These are phyloP conservation scores for Nixonia krombeini DNA, from an alignment of 1,140 invertebrate genomes.

Conservation along the genomic window DNA sequence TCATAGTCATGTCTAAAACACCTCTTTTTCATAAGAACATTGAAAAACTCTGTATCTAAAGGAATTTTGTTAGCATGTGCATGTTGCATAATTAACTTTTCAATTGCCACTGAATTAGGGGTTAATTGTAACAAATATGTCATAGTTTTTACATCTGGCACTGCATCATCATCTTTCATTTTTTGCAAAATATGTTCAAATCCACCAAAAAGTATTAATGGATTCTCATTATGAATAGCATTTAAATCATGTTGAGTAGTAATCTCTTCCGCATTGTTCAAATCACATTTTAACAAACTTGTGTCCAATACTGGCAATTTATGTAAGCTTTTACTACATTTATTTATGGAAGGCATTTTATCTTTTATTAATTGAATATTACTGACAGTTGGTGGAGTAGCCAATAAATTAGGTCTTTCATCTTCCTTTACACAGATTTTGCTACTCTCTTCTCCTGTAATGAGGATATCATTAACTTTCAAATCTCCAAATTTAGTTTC, in stretches of 20 bases:
- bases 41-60: conserved; percentile 87
- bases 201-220: conserved; percentile 87
- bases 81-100: conserved; percentile 76
- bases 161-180: conserved; percentile 78
- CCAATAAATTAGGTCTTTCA: conserved; percentile 54
- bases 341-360: conserved; percentile 10
- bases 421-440: conserved; percentile 29
- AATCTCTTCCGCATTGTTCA: background rate
- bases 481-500: conserved; percentile 84
- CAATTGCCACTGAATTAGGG: conserved; percentile 76
- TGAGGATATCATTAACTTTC: conserved; percentile 72
- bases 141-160: conserved; percentile 85
- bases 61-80: conserved; percentile 69
- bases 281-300: background rate
- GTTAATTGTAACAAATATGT: conserved; percentile 82
- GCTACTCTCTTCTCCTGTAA: conserved; percentile 1
- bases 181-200: conserved; percentile 79
- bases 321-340: background rate
- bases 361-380: conserved; percentile 15
- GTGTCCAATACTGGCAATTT: background rate
- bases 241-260: conserved; percentile 38
- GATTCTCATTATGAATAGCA: conserved; percentile 69
- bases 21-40: conserved; percentile 87
- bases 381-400: conserved; percentile 52
- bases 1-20: conserved; percentile 77